A percentile compares a stretch with the other conserved stretches of the same genome.
These are phyloP conservation scores for Andrena dorsata DNA, from an alignment of 2,888 invertebrate genomes.

Conservation along the genomic window DNA sequence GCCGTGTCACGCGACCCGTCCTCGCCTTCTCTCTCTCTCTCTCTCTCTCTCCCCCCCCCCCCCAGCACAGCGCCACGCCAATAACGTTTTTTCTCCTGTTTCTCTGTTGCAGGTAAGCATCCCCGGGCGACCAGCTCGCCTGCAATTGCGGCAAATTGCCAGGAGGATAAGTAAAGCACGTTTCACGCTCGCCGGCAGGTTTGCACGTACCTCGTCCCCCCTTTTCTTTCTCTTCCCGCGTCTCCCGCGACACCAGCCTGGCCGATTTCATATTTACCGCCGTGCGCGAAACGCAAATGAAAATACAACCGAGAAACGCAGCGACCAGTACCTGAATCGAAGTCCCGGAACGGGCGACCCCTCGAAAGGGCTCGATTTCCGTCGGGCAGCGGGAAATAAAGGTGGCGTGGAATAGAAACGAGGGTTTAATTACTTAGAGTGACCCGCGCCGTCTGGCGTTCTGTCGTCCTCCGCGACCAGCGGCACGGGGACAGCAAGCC, in stretches of 20 bases:
- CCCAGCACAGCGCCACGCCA: not conserved
- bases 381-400: slow-evolving; percentile 2
- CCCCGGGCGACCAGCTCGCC: slow-evolving; percentile 39
- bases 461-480: slow-evolving; percentile 28
- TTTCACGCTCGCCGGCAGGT: slow-evolving; percentile 9
- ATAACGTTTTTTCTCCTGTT: slow-evolving; percentile 36
- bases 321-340: not conserved
- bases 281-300: not conserved
- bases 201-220: slow-evolving; percentile 10
- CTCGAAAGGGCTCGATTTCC: slow-evolving; percentile 13
- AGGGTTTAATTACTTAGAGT: slow-evolving; percentile 75
- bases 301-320: too few species aligned
- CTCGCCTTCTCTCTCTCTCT: slow-evolving; percentile 11
- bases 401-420: slow-evolving; percentile 26
- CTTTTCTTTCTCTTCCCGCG: not conserved
- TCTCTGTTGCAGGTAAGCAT: slow-evolving; percentile 58
- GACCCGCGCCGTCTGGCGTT: slow-evolving; percentile 42
- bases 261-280: not conserved
- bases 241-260: not conserved
- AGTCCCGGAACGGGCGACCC: not conserved
- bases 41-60: too few species aligned
- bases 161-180: slow-evolving; percentile 42
- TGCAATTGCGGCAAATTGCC: slow-evolving; percentile 43
- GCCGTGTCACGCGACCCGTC: slow-evolving; percentile 27
- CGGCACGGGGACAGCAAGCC: slow-evolving; percentile 16